Evolutionary conservation across 2,113 vertebrate genomes (phyloP).

Genomic region (Mastomys natalensis): DNA sequence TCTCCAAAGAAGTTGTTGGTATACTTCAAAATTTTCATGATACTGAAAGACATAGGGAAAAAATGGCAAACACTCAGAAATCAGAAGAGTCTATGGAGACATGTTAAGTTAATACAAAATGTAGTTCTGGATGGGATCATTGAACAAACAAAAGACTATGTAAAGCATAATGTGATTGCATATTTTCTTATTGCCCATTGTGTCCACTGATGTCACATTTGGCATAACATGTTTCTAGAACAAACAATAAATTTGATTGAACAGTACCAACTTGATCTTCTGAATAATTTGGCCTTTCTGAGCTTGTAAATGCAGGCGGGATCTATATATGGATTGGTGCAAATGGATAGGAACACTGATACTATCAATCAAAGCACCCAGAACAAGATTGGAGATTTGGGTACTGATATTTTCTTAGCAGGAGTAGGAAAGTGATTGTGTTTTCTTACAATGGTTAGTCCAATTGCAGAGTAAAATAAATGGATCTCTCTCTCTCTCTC

Average conservation of each 20-base stretch:
- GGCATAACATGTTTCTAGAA: not conserved
- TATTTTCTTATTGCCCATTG: not conserved
- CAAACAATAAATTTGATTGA: not conserved
- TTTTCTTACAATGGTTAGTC: not conserved
- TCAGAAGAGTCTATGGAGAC: slow-evolving; percentile 17
- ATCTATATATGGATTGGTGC: not conserved
- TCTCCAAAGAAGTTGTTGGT: not conserved
- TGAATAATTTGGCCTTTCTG: slow-evolving; percentile 3
- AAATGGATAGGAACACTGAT: not conserved
- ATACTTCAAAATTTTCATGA: not conserved
- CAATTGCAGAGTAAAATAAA: slow-evolving; percentile 2
- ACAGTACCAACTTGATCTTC: not conserved
- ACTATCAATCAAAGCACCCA: not conserved
- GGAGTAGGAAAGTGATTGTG: not conserved
- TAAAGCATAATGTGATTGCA: not conserved
- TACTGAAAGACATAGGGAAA: not conserved
- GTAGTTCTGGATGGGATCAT: not conserved
- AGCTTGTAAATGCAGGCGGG: not conserved
- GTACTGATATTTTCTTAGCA: not conserved
- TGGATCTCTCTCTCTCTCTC: no score
- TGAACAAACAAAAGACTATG: not conserved
- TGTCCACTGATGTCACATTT: not conserved
- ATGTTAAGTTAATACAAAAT: not conserved
- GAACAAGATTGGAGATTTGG: not conserved
- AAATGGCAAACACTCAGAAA: not conserved